Evolutionary conservation across 2,113 vertebrate species (phyloP), one percentile per base, ranked within the genome.

Genomic region (Pelusios castaneus): DNA sequence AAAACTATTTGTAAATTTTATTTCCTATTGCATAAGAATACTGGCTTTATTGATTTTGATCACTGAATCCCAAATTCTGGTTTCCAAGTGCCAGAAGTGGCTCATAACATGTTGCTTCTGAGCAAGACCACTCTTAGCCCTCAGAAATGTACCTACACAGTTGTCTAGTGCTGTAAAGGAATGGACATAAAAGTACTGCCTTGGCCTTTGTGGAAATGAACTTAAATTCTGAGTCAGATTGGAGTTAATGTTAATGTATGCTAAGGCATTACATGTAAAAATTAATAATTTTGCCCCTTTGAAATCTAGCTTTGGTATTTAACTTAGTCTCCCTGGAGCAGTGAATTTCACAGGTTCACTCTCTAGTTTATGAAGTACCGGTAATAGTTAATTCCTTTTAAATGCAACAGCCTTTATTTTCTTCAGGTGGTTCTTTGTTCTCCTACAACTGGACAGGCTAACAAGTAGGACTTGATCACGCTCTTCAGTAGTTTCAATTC

Each of bases 71-170:
- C 12, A 75, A 43, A 41, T 75, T 41, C n/a, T 73, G 38, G 38
- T 73, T 41, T 38, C n/a, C 70, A 60, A 49, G 73, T 73, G 79
- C 27, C n/a, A 5, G 45, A 58, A 34, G 3, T 47, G 34, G 24
- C 76, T 25, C 21, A 17, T 12, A 55, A 55, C 2, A 22, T n/a
- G 4, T 24, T 19, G 34, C 76, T 63, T 81, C 67, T 22, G 29
- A 60, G 49, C 22, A 49, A 17, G 41, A 3, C 25, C 6, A 3
- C 67, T 43, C 1, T 0, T 11, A 27, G 16, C 22, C 29, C n/a
- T n/a, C n/a, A 38, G 47, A 43, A 81, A 70, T 45, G 19, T 7
- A 6, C 27, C 24, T 0, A 0, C 17, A 21, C 5, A 75, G 6
- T 75, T 75, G 73, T 75, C 73, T 75, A 6, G 41, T 14, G 24